phyloP scores from a whole-genome alignment of 2,888 invertebrate genomes.

The Meliscaeva auricollis region DNA sequence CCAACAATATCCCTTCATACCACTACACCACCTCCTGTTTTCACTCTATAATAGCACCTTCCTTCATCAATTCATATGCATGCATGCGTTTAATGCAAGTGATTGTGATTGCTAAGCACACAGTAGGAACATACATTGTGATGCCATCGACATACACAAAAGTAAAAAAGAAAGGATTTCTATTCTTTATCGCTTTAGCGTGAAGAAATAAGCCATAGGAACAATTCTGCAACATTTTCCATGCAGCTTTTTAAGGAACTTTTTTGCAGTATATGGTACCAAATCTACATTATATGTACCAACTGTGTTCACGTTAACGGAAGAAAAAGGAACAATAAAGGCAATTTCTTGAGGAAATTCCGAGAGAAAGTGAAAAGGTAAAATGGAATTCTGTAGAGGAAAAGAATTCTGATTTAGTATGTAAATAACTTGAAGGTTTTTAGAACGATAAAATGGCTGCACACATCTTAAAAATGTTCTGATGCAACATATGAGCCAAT shows the following conservation, averaged over 20 bases:
- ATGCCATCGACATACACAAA: background rate
- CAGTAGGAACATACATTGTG: background rate
- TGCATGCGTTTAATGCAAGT: constrained; percentile 57
- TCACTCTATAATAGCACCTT: background rate
- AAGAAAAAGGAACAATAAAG: background rate
- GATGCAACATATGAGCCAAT: background rate
- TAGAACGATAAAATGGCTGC: background rate
- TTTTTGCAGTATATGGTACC: background rate
- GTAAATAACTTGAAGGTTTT: background rate
- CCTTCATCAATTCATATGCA: constrained; percentile 54
- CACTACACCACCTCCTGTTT: background rate
- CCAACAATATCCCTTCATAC: background rate
- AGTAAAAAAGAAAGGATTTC: background rate
- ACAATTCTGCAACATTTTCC: background rate
- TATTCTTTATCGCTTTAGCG: background rate
- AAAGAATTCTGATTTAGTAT: constrained; percentile 11
- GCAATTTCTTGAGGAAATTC: constrained; percentile 1
- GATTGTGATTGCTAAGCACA: constrained; percentile 38
- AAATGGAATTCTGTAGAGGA: background rate
- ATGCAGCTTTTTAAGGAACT: background rate
- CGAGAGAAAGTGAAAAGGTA: background rate
- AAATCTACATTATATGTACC: no score
- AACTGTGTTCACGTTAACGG: background rate
- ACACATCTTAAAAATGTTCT: no score
- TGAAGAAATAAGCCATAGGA: background rate